Evolutionary conservation across 2,113 vertebrate species (phyloP), one percentile per base, ranked within the genome.

Genomic region (Alligator mississippiensis): DNA sequence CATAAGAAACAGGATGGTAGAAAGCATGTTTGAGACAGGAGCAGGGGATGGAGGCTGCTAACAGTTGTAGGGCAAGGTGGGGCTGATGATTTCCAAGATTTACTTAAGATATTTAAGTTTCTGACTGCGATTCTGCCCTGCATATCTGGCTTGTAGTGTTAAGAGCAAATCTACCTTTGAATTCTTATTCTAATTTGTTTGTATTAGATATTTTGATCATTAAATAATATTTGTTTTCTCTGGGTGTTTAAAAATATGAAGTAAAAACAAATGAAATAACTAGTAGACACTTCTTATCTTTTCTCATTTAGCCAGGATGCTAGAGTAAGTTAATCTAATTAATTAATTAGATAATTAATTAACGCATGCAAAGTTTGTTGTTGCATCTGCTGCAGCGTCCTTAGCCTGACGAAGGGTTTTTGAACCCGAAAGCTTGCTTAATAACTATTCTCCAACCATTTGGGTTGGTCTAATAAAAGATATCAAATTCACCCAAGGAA

Each of bases 261-360:
- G 24, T 28, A 66, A 66, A 66, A 28, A 66, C 11, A 66, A 12
- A 6, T n/a, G 14, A 64, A 66, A 16, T 66, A n/a, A n/a, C 63
- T 28, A 8, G 63, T 66, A 28, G 5, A 17, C 16, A 3, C 3
- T 70, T 57, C 47, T 47, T 34, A 16, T 21, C 47, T 47, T 9
- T 47, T 25, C 19, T 24, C 12, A 2, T 0, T 7, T 38, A 28
- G 16, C 1, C 13, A 3, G 30, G 30, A 63, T 6, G 2, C 47
- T 11, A 17, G 22, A 47, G 34, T 17, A 27, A 5, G 6, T 57
- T 55, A 12, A n/a, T n/a, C n/a, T n/a, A n/a, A n/a, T n/a, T n/a
- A n/a, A n/a, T n/a, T n/a, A n/a, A n/a, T n/a, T n/a, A n/a, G n/a
- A n/a, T n/a, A 59, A 88, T 27, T 1, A 2, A 1, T 57, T 60